Percentiles rank a stretch among this genome's conserved stretches.
Conservation (phyloP, 2,888 invertebrate species). For the Pachydiplax longipennis region DNA sequence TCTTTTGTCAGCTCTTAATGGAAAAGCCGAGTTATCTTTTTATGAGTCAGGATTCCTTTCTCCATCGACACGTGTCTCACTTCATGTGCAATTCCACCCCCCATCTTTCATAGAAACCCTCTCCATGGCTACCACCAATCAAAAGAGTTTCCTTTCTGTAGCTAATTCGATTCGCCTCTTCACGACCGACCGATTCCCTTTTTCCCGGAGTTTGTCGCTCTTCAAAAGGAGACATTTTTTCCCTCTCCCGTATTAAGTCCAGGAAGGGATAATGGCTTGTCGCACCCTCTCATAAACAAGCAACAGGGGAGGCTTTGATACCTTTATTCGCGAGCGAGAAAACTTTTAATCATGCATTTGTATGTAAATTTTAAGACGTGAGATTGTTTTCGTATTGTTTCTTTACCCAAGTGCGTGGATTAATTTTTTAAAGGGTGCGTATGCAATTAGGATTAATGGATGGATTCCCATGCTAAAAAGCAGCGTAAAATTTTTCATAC, state of each 20-base stretch:
- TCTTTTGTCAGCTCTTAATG: background rate
- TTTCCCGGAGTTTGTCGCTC: background rate
- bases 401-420: no score
- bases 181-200: background rate
- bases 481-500: no score
- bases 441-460: no score
- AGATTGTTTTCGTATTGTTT: no score
- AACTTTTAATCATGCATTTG: no score
- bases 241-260: background rate
- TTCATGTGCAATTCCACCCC: background rate
- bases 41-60: background rate
- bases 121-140: background rate
- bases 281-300: background rate
- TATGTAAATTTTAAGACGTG: no score
- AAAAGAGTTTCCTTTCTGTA: background rate
- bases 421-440: no score
- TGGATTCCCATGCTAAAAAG: no score
- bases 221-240: background rate
- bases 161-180: background rate
- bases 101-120: no score
- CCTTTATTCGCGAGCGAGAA: no score
- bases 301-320: no score
- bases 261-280: background rate
- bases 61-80: background rate
- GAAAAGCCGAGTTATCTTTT: background rate